Base-by-base conservation (phyloP, 2,888 invertebrate genomes). In the Adelognathus sp. region DNA sequence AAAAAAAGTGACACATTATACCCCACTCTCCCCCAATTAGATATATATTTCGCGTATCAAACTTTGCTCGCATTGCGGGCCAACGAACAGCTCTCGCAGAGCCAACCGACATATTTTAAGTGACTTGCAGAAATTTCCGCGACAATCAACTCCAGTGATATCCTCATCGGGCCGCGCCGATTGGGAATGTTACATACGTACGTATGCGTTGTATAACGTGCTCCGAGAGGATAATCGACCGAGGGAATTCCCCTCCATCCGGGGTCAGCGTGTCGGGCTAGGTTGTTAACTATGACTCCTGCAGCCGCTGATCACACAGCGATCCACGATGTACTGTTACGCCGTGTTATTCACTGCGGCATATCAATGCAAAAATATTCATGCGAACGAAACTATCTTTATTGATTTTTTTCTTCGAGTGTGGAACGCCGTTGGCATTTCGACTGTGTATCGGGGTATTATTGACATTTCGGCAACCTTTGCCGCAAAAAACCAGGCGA, bases 391-490 rank as follows among this genome's bases (percentile, higher is more conserved):
- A 69, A 61, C 11, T 60, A 69, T 69, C 46, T 50, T 63, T 14
- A 50, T 46, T 66, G 60, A 18, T 70, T 50, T 58, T 71, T 31
- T 52, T 74, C 69, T 67, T 63, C 46, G 60, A 54, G 61, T n/a
- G 50, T 18, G 24, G 60, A 70, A 75, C 64, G n/a, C 39, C 27
- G 66, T 71, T 83, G 82, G 76, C 81, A 81, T 83, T 83, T 83
- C 73, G 73, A 63, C 46, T 36, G 41, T 71, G 66, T 44, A n/a
- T n/a, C n/a, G n/a, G 33, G 76, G 72, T 64, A 71, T 50, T 80
- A 80, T 81, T 83, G 82, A 80, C 82, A 83, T 83, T 83, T 83
- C 70, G 78, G 80, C 78, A 81, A 83, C 82, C 82, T 83, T 83
- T 83, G 76, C 82, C 78, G 74, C 78, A 67, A 76, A 76, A 39